Percentiles rank a stretch among this genome's conserved stretches.
phyloP scores from a whole-genome alignment of 2,113 vertebrate genomes.

The Tretioscincus oriximinensis region DNA sequence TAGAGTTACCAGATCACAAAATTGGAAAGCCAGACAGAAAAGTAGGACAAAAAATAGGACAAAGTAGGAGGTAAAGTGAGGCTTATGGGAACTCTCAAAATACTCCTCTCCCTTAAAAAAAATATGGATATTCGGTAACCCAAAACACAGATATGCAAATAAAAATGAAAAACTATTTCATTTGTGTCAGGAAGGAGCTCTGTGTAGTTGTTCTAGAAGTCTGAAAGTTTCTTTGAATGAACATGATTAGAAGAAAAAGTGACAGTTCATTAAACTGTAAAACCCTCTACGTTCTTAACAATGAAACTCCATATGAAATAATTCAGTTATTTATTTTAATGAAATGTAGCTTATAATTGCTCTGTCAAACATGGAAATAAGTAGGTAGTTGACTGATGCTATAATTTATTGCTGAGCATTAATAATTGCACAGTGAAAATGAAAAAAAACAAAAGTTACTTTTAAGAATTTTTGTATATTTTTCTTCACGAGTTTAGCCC shows the following conservation, averaged over 20 bases:
- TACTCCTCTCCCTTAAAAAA: neutral
- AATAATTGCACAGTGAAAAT: conserved; percentile 44
- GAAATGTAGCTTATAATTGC: conserved; percentile 38
- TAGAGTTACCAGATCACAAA: neutral
- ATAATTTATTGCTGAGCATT: conserved; percentile 15
- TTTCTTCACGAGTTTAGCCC: conserved; percentile 26
- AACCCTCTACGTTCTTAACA: conserved; percentile 8
- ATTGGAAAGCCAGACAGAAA: too few species aligned
- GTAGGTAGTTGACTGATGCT: conserved; percentile 33
- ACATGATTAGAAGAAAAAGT: neutral
- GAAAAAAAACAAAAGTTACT: conserved; percentile 47
- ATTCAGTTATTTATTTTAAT: conserved; percentile 23
- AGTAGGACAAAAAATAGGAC: too few species aligned
- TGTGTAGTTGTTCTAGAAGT: neutral
- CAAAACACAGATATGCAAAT: neutral
- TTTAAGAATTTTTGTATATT: conserved; percentile 25
- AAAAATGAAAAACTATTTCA: neutral
- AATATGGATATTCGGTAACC: neutral
- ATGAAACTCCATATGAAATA: conserved; percentile 9
- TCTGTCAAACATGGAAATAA: conserved; percentile 34
- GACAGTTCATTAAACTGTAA: conserved; percentile 8
- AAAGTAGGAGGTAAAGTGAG: too few species aligned
- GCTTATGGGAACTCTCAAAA: too few species aligned
- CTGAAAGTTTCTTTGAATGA: conserved; percentile 6
- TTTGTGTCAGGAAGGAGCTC: neutral